Percentiles rank a stretch among this genome's conserved stretches.
These are phyloP conservation scores for Varecia variegata DNA, from an alignment of 2,797 vertebrate genomes.

Conservation along the genomic window DNA sequence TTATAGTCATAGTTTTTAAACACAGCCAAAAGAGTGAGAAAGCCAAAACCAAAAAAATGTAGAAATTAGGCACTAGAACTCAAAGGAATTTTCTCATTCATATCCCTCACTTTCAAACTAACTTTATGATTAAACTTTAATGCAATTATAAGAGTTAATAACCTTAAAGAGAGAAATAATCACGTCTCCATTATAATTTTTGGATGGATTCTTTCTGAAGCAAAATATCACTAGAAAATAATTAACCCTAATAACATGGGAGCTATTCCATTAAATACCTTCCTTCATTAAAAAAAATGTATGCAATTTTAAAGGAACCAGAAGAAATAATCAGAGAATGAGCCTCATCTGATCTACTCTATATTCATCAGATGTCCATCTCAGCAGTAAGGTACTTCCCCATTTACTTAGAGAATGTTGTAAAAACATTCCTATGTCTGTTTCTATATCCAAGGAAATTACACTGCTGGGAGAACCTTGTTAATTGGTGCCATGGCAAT, in stretches of 20 bases:
- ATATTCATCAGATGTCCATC: neutral
- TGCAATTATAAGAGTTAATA: slow-evolving; percentile 78
- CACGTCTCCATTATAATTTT: slow-evolving; percentile 60
- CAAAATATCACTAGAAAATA: slow-evolving; percentile 61
- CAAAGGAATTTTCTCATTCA: slow-evolving; percentile 54
- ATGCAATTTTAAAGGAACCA: slow-evolving; percentile 37
- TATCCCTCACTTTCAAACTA: slow-evolving; percentile 54
- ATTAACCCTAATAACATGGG: slow-evolving; percentile 57
- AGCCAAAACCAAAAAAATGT: neutral
- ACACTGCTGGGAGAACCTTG: neutral
- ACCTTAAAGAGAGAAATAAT: slow-evolving; percentile 74
- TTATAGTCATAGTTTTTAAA: slow-evolving; percentile 25
- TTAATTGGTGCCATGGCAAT: neutral
- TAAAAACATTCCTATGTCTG: neutral
- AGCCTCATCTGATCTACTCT: neutral
- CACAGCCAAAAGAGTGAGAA: slow-evolving; percentile 20
- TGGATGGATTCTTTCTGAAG: slow-evolving; percentile 65
- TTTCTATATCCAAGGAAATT: neutral
- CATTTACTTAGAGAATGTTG: neutral
- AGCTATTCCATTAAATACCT: slow-evolving; percentile 52
- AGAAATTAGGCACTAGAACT: slow-evolving; percentile 46
- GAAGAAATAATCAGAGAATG: slow-evolving; percentile 46
- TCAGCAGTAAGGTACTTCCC: neutral
- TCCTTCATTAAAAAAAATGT: slow-evolving; percentile 16
- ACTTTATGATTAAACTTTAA: slow-evolving; percentile 75